Evolutionary conservation across 1,140 invertebrate genomes (phyloP), one percentile per base, ranked within the genome.

Genomic region (Solen grandis): DNA sequence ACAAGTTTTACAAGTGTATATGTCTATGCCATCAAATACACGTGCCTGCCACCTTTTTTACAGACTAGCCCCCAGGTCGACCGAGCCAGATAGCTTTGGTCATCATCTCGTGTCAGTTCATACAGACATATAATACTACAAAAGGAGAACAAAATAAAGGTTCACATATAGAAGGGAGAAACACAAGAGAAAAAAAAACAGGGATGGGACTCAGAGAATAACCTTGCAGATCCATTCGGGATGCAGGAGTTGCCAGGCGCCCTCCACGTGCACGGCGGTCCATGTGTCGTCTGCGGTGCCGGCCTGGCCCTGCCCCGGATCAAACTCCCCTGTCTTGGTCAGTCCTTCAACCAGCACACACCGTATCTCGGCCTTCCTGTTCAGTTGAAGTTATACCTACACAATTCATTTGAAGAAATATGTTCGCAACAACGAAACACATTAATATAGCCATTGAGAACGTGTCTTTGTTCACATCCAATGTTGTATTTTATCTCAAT

Each of bases 231-330:
- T 46, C 75, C 75, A 78, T 0, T 22, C 14, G 3, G 75, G 75
- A 29, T 78, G 75, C 16, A 78, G 52, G 10, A 78, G 35, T 38
- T 78, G 75, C 75, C 75, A 78, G 35, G 60, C 60, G 1, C 75
- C 75, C 27, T 78, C 75, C 22, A 78, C 75, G 31, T 78, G 35
- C 33, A 78, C 50, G 4, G 63, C 75, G 50, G 60, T 66, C 75
- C 75, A 78, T 5, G 55, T 60, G 54, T 78, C 75, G n/a, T 31
- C 41, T n/a, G 63, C 50, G 31, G 35, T 36, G 14, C 8, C 19
- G 41, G 41, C 41, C 19, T 8, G 8, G 41, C 41, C 41, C 8
- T 19, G 8, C 8, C 19, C 41, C 8, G 41, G 8, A 10, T 19
- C 41, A 19, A 10, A 46, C 8, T 46, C 41, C 19, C 41, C 41